Evolutionary conservation across 2,797 vertebrate species (phyloP).

Genomic region (Rachycentron canadum): DNA sequence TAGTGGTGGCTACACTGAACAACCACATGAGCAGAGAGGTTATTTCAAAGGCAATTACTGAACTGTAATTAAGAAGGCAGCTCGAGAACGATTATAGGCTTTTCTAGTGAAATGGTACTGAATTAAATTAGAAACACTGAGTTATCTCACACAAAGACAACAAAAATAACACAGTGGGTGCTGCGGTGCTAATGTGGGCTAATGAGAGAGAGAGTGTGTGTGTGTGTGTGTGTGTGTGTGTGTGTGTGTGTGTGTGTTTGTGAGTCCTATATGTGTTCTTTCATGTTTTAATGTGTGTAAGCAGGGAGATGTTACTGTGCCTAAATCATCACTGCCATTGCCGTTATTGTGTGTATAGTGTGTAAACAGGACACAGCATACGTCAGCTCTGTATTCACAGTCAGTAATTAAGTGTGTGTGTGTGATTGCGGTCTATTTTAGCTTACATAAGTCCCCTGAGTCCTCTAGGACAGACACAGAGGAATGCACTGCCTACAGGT

Average conservation of each 20-base stretch:
- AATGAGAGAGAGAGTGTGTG: slow-evolving; percentile 17
- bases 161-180: slow-evolving; percentile 41
- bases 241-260: slow-evolving; percentile 16
- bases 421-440: slow-evolving; percentile 33
- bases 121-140: slow-evolving; percentile 70
- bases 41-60: slow-evolving; percentile 72
- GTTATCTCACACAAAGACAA: slow-evolving; percentile 40
- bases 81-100: slow-evolving; percentile 68
- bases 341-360: slow-evolving; percentile 16
- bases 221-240: slow-evolving; percentile 9
- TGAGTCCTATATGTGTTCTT: slow-evolving; percentile 8
- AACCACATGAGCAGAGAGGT: slow-evolving; percentile 45
- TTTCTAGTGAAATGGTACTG: slow-evolving; percentile 66
- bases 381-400: slow-evolving; percentile 7
- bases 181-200: slow-evolving; percentile 38
- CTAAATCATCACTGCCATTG: slow-evolving; percentile 15
- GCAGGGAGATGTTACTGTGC: slow-evolving; percentile 10
- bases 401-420: slow-evolving; percentile 30
- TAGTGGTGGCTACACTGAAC: slow-evolving; percentile 61
- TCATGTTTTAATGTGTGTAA: slow-evolving; percentile 20
- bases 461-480: slow-evolving; percentile 92
- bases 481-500: slow-evolving; percentile 89
- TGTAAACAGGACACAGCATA: slow-evolving; percentile 6
- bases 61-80: slow-evolving; percentile 69
- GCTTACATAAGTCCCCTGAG: slow-evolving; percentile 93